phyloP scores from a whole-genome alignment of 2,797 vertebrate genomes.

The Sebastes kiyomatsui region DNA sequence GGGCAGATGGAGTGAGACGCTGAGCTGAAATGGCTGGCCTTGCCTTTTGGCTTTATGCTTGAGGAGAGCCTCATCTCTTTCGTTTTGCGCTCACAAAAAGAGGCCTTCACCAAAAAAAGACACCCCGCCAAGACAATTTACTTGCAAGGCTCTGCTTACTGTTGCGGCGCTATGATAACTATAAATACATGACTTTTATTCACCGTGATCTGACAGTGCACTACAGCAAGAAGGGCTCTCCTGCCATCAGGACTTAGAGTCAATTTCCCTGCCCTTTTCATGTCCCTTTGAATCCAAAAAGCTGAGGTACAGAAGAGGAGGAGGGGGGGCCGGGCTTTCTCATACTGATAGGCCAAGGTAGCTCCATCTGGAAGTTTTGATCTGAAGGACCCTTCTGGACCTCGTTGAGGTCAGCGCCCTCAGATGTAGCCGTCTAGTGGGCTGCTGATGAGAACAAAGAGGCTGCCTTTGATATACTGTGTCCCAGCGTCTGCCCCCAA shows the following conservation, averaged over 20 bases:
- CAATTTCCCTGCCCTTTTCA: conserved; percentile 80
- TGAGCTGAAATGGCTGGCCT: conserved; percentile 63
- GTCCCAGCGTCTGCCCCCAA: conserved; percentile 62
- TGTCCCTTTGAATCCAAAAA: conserved; percentile 66
- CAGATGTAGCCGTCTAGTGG: conserved; percentile 63
- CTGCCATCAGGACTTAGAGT: conserved; percentile 73
- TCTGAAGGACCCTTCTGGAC: conserved; percentile 73
- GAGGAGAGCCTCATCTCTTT: conserved; percentile 64
- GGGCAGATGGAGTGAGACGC: conserved; percentile 69
- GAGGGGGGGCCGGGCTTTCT: conserved; percentile 12
- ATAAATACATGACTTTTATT: conserved; percentile 75
- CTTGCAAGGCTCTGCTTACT: conserved; percentile 65
- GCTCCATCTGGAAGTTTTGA: conserved; percentile 79
- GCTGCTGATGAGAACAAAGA: conserved; percentile 73
- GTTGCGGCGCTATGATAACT: conserved; percentile 65
- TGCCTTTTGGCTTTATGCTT: conserved; percentile 69
- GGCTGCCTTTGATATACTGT: conserved; percentile 75
- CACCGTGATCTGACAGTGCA: conserved; percentile 63
- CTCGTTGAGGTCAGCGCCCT: conserved; percentile 62
- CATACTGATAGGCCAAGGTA: conserved; percentile 69
- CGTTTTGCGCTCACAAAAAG: conserved; percentile 63
- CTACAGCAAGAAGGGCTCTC: conserved; percentile 56
- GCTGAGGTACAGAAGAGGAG: conserved; percentile 27
- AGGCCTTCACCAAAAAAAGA: conserved; percentile 52
- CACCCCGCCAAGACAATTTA: conserved; percentile 71